phyloP scores from a whole-genome alignment of 2,888 invertebrate genomes.

The Dryobotodes eremita region DNA sequence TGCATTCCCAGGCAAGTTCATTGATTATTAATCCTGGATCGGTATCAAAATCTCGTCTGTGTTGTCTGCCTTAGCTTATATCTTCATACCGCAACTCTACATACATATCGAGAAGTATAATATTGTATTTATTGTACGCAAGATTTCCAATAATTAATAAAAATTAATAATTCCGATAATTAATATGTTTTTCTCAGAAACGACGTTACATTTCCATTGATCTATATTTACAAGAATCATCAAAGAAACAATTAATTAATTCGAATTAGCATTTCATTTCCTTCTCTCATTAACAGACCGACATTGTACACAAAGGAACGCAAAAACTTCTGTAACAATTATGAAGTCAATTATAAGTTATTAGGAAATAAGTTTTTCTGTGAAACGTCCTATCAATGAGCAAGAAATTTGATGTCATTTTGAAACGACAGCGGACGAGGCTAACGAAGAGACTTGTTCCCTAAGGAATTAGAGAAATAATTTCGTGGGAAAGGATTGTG shows the following conservation, averaged over 20 bases:
- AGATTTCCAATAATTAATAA: slow-evolving; percentile 3
- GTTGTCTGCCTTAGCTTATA: not conserved
- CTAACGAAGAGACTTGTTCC: slow-evolving; percentile 41
- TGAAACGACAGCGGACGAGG: not conserved
- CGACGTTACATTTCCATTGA: not conserved
- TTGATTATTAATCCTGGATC: no score
- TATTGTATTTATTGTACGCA: not conserved
- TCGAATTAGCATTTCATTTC: slow-evolving; percentile 36
- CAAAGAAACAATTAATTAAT: slow-evolving; percentile 32
- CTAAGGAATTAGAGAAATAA: slow-evolving; percentile 3
- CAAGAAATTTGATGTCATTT: slow-evolving; percentile 32
- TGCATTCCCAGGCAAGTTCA: no score
- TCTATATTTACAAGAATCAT: slow-evolving; percentile 16
- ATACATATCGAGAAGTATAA: no score
- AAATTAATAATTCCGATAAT: no score
- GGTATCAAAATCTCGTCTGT: no score
- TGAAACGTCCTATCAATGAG: slow-evolving; percentile 41
- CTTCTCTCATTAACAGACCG: slow-evolving; percentile 33
- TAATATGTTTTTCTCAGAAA: not conserved
- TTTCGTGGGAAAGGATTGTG: slow-evolving; percentile 5
- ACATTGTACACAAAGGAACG: slow-evolving; percentile 6
- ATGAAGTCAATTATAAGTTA: slow-evolving; percentile 56
- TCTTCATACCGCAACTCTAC: not conserved
- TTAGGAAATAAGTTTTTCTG: slow-evolving; percentile 25
- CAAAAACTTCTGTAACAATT: slow-evolving; percentile 19